A percentile compares a stretch with the other conserved stretches of the same genome.
Evolutionary conservation across 2,113 vertebrate genomes (phyloP).

Genomic region (Tricholaema leucomelas): DNA sequence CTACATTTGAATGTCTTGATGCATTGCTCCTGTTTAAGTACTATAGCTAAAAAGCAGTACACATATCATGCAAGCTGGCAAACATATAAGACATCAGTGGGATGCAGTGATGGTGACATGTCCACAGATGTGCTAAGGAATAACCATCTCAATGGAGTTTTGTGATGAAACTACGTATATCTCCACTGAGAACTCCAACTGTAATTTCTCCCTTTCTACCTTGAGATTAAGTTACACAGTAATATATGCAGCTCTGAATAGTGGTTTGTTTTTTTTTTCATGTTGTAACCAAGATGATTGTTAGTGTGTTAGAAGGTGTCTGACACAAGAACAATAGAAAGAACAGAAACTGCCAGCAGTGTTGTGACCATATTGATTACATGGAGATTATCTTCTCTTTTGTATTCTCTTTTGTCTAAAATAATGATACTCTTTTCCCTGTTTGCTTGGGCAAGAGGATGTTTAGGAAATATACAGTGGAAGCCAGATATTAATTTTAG

Average conservation of each 20-base stretch:
- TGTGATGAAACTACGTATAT: background rate
- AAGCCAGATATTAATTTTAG: background rate
- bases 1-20: background rate
- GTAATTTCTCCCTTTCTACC: background rate
- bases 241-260: background rate
- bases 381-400: background rate
- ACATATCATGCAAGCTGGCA: background rate
- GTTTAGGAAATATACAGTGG: background rate
- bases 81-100: fast-evolving
- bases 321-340: slow-evolving; percentile 4
- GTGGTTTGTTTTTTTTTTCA: background rate
- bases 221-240: background rate
- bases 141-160: background rate
- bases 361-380: slow-evolving; percentile 16
- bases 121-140: background rate
- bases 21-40: fast-evolving
- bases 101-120: background rate
- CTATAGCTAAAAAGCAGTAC: background rate
- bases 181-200: background rate
- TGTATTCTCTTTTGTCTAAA: background rate
- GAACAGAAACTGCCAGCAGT: background rate
- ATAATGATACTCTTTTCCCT: background rate
- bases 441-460: background rate
- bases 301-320: background rate
- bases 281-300: background rate